Base-by-base conservation (phyloP, 2,797 vertebrate genomes). In the Helarctos malayanus region DNA sequence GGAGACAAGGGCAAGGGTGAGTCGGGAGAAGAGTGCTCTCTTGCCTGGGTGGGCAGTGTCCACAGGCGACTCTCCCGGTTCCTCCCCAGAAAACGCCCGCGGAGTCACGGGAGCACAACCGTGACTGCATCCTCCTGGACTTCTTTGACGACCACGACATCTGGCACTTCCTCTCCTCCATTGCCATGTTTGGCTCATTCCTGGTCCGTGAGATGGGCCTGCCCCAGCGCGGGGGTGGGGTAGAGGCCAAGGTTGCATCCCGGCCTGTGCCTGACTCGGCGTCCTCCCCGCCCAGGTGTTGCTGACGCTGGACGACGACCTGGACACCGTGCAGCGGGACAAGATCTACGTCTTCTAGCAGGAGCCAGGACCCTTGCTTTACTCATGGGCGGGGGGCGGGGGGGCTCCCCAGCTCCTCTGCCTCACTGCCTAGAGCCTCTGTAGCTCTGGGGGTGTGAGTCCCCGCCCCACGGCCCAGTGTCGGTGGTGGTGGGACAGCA, bases 121-220 rank as follows among this genome's bases (percentile, higher is more conserved):
- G 99, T 0, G 99, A 99, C 97, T 99, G 99, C 93, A 99, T 99
- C 98, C 98, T 99, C 96, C 99, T 99, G 0, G 98, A 99, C 9
- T 99, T 99, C 98, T 99, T 99, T 0, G 99, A 99, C 0, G 99
- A 99, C 98, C 99, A 99, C 0, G 99, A 99, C 98, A 99, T 99
- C 97, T 99, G 99, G 99, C 99, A 99, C 98, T 99, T 99, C 96
- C 99, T 99, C 75, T 99, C 99, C 57, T 99, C 99, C 97, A 99
- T 99, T 6, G 99, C 99, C 98, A 99, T 99, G 99, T 99, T 99
- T n/a, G 99, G 99, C 92, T 99, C 99, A 78, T 99, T 99, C 98
- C 98, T 99, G 99, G 99, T 99, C 97, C 81, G 98, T 91, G 18
- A 25, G 49, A 7, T 14, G 8, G 12, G 10, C 18, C 61, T 75